phyloP scores from a whole-genome alignment of 2,113 vertebrate species.

The Grallaria varia region DNA sequence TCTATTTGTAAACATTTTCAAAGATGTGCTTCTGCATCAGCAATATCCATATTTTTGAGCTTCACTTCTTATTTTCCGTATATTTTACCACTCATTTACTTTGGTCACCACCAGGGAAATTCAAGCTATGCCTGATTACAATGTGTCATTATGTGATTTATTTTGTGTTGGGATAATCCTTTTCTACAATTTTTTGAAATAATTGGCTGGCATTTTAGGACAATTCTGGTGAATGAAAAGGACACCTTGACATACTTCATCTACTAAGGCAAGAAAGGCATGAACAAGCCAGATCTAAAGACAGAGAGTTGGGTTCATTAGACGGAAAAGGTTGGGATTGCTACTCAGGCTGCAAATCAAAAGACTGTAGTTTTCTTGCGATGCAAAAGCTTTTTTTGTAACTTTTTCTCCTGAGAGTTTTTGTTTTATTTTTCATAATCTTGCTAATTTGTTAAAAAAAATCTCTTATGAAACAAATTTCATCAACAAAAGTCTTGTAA shows the following conservation, averaged over 20 bases:
- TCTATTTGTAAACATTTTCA: not conserved
- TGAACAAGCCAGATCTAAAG: slow-evolving; percentile 77
- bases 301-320: slow-evolving; percentile 70
- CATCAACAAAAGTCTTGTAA: slow-evolving; percentile 60
- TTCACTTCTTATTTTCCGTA: not conserved
- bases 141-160: not conserved
- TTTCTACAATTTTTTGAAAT: not conserved
- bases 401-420: slow-evolving; percentile 57
- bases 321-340: slow-evolving; percentile 11
- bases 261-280: slow-evolving; percentile 79
- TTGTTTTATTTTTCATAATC: slow-evolving; percentile 69
- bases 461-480: not conserved
- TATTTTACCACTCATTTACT: not conserved
- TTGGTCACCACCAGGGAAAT: not conserved
- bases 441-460: slow-evolving; percentile 55
- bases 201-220: slow-evolving; percentile 80
- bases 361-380: slow-evolving; percentile 47
- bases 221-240: slow-evolving; percentile 80
- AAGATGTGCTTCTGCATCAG: not conserved
- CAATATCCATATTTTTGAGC: not conserved
- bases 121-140: not conserved
- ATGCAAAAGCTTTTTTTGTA: slow-evolving; percentile 61
- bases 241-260: slow-evolving; percentile 77
- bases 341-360: slow-evolving; percentile 14
- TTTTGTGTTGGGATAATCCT: not conserved